Conservation (phyloP, 2,113 vertebrate species). For the Paraplagusia blochii region DNA sequence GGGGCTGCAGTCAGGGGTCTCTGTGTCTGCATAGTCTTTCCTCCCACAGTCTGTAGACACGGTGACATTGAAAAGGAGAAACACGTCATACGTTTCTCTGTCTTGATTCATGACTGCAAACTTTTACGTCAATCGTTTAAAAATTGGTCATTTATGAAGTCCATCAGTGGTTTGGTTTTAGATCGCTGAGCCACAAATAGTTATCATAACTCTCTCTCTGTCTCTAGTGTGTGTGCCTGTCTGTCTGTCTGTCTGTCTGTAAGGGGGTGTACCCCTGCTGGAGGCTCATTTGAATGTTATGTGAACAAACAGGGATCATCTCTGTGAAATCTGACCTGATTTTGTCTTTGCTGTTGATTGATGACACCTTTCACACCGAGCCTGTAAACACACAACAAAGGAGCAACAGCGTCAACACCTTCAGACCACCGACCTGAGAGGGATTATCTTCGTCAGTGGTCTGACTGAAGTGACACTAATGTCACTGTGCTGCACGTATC, state of each 20-base stretch:
- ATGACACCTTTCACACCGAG: neutral
- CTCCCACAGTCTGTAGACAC: neutral
- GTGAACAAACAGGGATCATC: neutral
- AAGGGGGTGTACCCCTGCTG: neutral
- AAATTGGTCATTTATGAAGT: neutral
- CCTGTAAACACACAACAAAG: conserved; percentile 1
- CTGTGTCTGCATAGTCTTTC: no score
- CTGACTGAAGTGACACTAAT: no score
- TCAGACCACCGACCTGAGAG: conserved; percentile 21
- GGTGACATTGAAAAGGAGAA: no score
- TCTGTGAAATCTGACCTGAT: conserved; percentile 21
- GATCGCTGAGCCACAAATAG: neutral
- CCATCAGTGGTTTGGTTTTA: neutral
- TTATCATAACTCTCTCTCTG: no score
- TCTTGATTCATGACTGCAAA: no score
- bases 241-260: neutral
- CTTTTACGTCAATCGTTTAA: no score
- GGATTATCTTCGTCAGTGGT: conserved; percentile 27
- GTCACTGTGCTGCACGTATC: no score
- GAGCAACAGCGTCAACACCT: neutral
- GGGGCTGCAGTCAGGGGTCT: no score
- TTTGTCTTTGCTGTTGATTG: neutral
- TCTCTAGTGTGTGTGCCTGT: neutral
- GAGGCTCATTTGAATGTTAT: conserved; percentile 1
- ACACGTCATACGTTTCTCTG: no score